phyloP scores from a whole-genome alignment of 1,140 invertebrate species.

The Babylonia areolata region DNA sequence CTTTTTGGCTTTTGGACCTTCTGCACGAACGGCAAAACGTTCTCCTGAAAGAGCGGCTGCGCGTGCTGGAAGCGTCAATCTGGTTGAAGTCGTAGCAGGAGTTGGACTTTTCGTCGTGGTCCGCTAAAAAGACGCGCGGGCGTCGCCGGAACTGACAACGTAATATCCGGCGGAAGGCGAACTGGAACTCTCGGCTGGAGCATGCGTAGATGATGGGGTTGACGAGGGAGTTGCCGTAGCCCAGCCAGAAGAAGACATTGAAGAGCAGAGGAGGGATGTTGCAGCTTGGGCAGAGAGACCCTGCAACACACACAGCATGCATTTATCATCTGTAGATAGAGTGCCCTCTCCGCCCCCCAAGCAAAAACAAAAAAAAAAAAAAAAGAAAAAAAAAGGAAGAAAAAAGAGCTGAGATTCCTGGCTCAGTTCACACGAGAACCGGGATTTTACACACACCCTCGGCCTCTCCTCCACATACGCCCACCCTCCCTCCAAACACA shows the following conservation, averaged over 20 bases:
- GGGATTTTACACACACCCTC: too few relatives aligned
- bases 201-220: slow-evolving; percentile 98
- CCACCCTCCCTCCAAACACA: too few relatives aligned
- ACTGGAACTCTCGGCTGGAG: slow-evolving; percentile 96
- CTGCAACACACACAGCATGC: slow-evolving; percentile 72
- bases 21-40: neutral
- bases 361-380: neutral
- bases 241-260: slow-evolving; percentile 82
- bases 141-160: slow-evolving; percentile 48
- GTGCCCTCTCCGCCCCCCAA: neutral
- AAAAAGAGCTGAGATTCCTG: neutral
- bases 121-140: slow-evolving; percentile 45
- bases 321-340: neutral
- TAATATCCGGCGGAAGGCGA: slow-evolving; percentile 76
- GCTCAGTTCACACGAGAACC: neutral
- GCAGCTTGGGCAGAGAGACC: slow-evolving; percentile 58
- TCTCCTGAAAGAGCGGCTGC: neutral
- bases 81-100: slow-evolving; percentile 35
- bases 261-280: slow-evolving; percentile 69
- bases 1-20: neutral
- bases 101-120: slow-evolving; percentile 31
- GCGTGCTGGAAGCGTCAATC: neutral
- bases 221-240: slow-evolving; percentile 84
- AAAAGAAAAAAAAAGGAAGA: neutral
- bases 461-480: too few relatives aligned